Evolutionary conservation across 2,797 vertebrate species (phyloP), one percentile per base, ranked within the genome.

Genomic region (Vireo griseus): DNA sequence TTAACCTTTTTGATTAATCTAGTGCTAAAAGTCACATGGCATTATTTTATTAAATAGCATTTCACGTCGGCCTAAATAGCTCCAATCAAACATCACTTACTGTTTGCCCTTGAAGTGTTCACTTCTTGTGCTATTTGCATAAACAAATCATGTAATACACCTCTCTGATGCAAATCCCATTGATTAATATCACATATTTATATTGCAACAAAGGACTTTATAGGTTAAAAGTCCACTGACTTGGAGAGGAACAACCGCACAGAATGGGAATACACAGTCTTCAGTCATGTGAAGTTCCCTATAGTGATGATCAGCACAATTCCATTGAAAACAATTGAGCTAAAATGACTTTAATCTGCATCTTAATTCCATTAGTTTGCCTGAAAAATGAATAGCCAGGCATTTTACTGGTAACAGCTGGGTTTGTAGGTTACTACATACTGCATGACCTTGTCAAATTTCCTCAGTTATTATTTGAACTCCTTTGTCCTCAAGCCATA

Each of bases 41-140:
- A 81, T 89, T 97, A 63, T 92, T 96, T 76, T 95, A 92, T 89
- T 92, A 94, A 92, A 58, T 12, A 80, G 24, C 42, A 86, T 80
- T 90, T 92, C 40, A 47, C 1, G 0, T 88, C 0, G 0, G 24
- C 71, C 89, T 91, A 91, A 95, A 95, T 90, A 92, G 61, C 21
- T 87, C 48, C 47, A 91, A 90, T 94, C 95, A 96, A 95, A 93
- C 44, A 88, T 77, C 81, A 79, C 45, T 96, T 92, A 83, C 44
- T 85, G 28, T 78, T 91, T 95, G 90, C 73, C 91, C 94, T 95
- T 95, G 95, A 72, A 94, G 71, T 62, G 62, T 79, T 96, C 76
- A 74, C 13, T 78, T 90, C 73, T 93, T 74, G 10, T 42, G 66
- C 55, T 94, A 94, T 95, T 95, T 95, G 89, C 81, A 95, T 95